phyloP scores from a whole-genome alignment of 2,888 invertebrate genomes.

The Cantharis nigra region DNA sequence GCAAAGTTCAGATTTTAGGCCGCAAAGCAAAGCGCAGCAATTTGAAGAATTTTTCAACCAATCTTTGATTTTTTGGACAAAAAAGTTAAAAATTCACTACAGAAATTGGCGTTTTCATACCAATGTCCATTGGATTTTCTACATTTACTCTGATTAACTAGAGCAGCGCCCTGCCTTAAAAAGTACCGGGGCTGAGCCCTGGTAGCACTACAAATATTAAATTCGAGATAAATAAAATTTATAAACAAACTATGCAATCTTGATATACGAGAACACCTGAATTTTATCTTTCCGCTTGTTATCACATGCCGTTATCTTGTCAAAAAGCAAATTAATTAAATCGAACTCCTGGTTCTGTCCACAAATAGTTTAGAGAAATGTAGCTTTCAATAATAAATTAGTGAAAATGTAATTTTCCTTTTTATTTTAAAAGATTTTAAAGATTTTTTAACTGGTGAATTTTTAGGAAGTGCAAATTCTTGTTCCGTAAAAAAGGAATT shows the following conservation, averaged over 20 bases:
- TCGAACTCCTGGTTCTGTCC: not conserved
- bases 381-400: not conserved
- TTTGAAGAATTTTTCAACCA: slow-evolving; percentile 78
- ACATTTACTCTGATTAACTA: no score
- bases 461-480: not conserved
- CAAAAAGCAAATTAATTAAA: not conserved
- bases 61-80: slow-evolving; percentile 64
- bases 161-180: no score
- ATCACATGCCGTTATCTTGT: not conserved
- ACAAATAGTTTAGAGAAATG: not conserved
- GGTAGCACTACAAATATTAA: no score
- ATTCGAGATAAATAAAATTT: no score
- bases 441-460: not conserved
- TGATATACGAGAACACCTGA: no score
- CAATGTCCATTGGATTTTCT: slow-evolving; percentile 57
- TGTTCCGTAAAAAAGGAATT: not conserved
- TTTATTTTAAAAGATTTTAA: no score
- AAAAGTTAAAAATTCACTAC: slow-evolving; percentile 73
- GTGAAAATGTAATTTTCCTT: not conserved
- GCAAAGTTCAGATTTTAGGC: slow-evolving; percentile 74
- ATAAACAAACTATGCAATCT: no score
- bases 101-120: slow-evolving; percentile 71
- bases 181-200: no score
- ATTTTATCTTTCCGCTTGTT: not conserved
- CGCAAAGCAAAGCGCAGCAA: slow-evolving; percentile 68